Percentiles rank a stretch among this genome's conserved stretches.
phyloP scores from a whole-genome alignment of 2,797 vertebrate genomes.

The Cuniculus paca region DNA sequence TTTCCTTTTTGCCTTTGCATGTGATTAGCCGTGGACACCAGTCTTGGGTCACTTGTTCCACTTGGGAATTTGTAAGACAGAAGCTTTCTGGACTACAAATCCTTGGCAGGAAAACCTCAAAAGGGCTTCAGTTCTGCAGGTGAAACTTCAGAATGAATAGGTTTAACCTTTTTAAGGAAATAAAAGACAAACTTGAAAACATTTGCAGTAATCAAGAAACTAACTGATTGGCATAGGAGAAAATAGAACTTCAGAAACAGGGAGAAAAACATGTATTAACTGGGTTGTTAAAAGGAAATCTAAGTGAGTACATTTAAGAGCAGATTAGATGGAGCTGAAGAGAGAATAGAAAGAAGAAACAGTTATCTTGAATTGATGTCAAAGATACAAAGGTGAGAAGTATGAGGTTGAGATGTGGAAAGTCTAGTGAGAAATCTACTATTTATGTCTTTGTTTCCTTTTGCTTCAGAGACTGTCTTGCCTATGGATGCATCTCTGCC shows the following conservation, averaged over 20 bases:
- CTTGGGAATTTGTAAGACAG: conserved; percentile 13
- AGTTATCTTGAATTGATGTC: not conserved
- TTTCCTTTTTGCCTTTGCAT: not conserved
- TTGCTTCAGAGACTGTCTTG: not conserved
- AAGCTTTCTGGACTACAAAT: not conserved
- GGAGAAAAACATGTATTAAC: not conserved
- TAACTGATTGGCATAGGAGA: not conserved
- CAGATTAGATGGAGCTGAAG: not conserved
- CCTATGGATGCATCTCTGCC: not conserved
- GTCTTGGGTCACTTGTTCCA: not conserved
- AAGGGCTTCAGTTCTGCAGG: not conserved
- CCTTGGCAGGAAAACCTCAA: not conserved
- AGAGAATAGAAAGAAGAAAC: not conserved
- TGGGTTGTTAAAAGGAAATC: not conserved
- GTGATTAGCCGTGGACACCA: not conserved
- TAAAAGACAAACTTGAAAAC: conserved; percentile 11
- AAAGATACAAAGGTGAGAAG: not conserved
- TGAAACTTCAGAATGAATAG: not conserved
- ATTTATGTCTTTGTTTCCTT: not conserved
- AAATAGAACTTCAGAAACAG: not conserved
- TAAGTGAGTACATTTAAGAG: conserved; percentile 4
- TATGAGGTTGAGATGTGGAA: not conserved
- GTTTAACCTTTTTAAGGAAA: not conserved
- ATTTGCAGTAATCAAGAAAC: conserved; percentile 11
- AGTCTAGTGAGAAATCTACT: not conserved